These are phyloP conservation scores for Amaurobius ferox DNA, from an alignment of 2,888 invertebrate species.

Conservation along the genomic window DNA sequence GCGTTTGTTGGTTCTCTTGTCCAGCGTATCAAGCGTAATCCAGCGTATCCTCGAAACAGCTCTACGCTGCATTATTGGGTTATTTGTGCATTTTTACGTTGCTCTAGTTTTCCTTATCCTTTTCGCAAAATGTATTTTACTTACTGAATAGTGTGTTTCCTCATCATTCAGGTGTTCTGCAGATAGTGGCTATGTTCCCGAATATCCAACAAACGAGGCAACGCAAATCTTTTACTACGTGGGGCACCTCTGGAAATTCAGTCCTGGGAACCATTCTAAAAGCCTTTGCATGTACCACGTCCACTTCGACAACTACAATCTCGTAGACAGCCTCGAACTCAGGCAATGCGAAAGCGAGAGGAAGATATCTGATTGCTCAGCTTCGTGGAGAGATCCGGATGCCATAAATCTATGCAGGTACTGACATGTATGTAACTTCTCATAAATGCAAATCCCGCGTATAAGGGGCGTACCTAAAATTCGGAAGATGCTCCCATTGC, in stretches of 20 bases:
- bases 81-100: no score
- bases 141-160: background rate
- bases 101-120: no score
- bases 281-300: constrained; percentile 6
- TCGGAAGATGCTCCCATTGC: no score
- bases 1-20: no score
- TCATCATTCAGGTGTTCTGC: background rate
- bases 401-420: background rate
- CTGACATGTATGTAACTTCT: no score
- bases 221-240: background rate
- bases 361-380: constrained; percentile 29
- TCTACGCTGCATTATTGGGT: no score
- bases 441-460: no score
- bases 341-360: background rate
- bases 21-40: no score
- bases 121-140: no score
- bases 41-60: no score
- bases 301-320: background rate
- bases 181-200: background rate
- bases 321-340: constrained; percentile 17
- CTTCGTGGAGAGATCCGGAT: background rate
- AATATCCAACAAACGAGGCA: background rate
- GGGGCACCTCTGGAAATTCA: background rate
- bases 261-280: background rate
- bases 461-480: no score